Base-by-base conservation (phyloP, 2,888 invertebrate genomes). In the Mellilla xanthometata region DNA sequence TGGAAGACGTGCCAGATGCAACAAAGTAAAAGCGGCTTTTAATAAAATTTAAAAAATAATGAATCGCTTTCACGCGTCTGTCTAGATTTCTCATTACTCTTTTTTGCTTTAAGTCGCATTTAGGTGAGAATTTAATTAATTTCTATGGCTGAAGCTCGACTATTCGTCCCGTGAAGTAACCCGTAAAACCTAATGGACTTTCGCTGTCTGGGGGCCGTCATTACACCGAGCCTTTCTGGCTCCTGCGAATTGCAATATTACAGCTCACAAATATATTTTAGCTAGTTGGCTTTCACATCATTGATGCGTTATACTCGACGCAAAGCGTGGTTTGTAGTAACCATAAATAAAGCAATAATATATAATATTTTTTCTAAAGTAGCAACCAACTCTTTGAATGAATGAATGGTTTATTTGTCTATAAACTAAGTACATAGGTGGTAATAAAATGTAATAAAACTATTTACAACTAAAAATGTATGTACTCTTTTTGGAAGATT, bases 161-260 rank as follows among this genome's bases (percentile, higher is more conserved):
- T 73, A 80, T 83, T 75, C 81, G 76, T 81, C 79, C 81, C 76
- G 71, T 65, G 62, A 75, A 76, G 79, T 72, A 73, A 75, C 73
- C 81, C 81, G 81, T 85, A 85, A 85, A 86, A 85, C 84, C 78
- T 87, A 87, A 87, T 87, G 87, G 87, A 86, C 77, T 87, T 86
- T 86, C 78, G 67, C 75, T 86, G 86, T 87, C 81, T 80, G 72
- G 77, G 73, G 60, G 56, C 61, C 78, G 81, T 82, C 79, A 83
- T 84, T 79, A 76, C 73, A 75, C 70, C 72, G 74, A 58, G 68
- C 60, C 74, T 72, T 69, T 72, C 62, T 54, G 65, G 64, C 65
- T 68, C 74, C 64, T 73, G 75, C 75, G 68, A 72, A 70, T 68
- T 83, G 68, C 66, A 70, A 61, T 65, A 76, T 76, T 72, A 64